phyloP scores from a whole-genome alignment of 1,140 invertebrate species.

The Polypedilum vanderplanki region DNA sequence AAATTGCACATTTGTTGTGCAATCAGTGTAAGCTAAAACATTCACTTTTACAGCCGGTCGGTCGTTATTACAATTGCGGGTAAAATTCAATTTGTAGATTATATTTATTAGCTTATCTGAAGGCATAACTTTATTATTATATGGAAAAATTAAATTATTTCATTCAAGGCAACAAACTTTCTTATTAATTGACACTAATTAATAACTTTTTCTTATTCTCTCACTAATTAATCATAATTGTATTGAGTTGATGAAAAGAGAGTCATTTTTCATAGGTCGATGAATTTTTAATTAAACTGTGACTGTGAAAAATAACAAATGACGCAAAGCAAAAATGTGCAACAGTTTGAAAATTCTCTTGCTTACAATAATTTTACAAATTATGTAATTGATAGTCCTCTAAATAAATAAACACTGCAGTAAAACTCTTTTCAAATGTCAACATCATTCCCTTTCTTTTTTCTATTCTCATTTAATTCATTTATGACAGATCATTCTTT shows the following conservation, averaged over 20 bases:
- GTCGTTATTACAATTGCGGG: not conserved
- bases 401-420: conserved; percentile 24
- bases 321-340: not conserved
- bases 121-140: not conserved
- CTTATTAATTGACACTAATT: not conserved
- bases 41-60: not conserved
- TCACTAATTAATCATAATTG: not conserved
- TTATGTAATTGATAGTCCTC: not conserved
- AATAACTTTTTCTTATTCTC: not conserved
- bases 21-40: not conserved
- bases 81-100: conserved; percentile 25
- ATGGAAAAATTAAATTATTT: too few species aligned
- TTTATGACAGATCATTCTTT: not conserved
- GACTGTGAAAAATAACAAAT: not conserved
- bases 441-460: too few species aligned
- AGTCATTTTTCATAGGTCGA: not conserved
- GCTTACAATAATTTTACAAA: conserved; percentile 7
- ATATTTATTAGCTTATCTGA: conserved; percentile 24
- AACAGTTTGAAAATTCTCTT: conserved; percentile 15
- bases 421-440: too few species aligned
- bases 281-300: not conserved
- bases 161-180: not conserved
- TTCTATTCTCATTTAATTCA: too few species aligned
- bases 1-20: conserved; percentile 6
- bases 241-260: not conserved